Evolutionary conservation across 2,113 vertebrate genomes (phyloP).

Genomic region (Otocyon megalotis): DNA sequence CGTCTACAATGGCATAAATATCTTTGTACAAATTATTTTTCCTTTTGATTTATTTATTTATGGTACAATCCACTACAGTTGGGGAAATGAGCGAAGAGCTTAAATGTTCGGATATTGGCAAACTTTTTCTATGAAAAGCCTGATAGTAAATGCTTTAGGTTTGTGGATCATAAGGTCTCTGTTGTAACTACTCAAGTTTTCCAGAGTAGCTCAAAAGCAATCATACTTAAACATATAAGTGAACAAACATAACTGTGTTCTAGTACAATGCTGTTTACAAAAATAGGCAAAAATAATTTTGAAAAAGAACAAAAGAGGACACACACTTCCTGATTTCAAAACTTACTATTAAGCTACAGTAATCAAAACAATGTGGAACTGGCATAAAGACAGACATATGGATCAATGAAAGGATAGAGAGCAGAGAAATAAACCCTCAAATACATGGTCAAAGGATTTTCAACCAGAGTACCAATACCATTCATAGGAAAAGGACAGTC

Average conservation of each 20-base stretch:
- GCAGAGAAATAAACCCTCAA: not conserved
- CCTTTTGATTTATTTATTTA: not conserved
- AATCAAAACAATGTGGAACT: not conserved
- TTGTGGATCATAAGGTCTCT: not conserved
- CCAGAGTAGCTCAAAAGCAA: not conserved
- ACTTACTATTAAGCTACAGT: not conserved
- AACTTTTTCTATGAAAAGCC: not conserved
- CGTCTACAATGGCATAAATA: not conserved
- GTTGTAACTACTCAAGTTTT: not conserved
- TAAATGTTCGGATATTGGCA: not conserved
- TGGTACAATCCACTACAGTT: not conserved
- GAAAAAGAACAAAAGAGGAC: not conserved
- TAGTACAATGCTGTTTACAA: not conserved
- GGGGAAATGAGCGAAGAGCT: not conserved
- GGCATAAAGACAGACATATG: not conserved
- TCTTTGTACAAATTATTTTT: not conserved
- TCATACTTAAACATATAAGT: not conserved
- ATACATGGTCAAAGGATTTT: not conserved
- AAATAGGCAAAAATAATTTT: not conserved
- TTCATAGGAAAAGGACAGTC: not conserved
- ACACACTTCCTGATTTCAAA: constrained; percentile 29
- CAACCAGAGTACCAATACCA: not conserved
- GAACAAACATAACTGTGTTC: not conserved
- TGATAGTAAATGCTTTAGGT: not conserved
- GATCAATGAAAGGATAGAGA: not conserved